These are phyloP conservation scores for Gallinago stenura DNA, from an alignment of 2,797 vertebrate species.

Conservation along the genomic window DNA sequence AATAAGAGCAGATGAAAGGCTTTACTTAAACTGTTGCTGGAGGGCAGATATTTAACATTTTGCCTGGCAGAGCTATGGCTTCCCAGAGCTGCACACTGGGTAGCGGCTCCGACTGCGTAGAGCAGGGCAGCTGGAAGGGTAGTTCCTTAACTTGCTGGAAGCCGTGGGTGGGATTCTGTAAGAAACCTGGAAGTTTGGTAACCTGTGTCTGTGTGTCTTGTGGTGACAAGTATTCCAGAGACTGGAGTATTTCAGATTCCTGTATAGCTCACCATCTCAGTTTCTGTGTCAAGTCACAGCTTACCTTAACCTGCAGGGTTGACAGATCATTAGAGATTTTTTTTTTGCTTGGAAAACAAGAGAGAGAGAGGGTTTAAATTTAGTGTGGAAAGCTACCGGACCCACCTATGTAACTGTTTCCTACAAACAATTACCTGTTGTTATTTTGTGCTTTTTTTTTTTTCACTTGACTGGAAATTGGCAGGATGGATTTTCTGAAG, in stretches of 20 bases:
- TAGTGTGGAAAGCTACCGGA: not conserved
- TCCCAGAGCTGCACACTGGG: not conserved
- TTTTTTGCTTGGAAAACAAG: not conserved
- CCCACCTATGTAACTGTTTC: not conserved
- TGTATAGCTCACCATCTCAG: not conserved
- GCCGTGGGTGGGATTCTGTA: not conserved
- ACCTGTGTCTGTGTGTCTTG: not conserved
- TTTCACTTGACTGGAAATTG: not conserved
- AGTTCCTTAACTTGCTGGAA: not conserved
- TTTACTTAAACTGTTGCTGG: not conserved
- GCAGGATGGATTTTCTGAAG: not conserved
- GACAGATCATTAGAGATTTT: not conserved
- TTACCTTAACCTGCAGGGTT: not conserved
- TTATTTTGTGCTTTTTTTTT: not conserved
- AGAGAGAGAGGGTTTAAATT: not conserved
- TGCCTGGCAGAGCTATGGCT: not conserved
- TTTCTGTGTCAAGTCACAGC: not conserved
- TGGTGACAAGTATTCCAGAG: not conserved
- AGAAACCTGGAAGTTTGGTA: not conserved
- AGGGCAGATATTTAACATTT: not conserved
- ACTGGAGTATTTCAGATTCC: not conserved
- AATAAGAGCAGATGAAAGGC: conserved; percentile 29
- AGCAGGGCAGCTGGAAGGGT: not conserved
- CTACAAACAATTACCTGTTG: not conserved
- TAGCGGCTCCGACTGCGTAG: not conserved